A percentile compares a stretch with the other conserved stretches of the same genome.
Evolutionary conservation across 1,140 invertebrate genomes (phyloP).

Genomic region (Formica selysi): DNA sequence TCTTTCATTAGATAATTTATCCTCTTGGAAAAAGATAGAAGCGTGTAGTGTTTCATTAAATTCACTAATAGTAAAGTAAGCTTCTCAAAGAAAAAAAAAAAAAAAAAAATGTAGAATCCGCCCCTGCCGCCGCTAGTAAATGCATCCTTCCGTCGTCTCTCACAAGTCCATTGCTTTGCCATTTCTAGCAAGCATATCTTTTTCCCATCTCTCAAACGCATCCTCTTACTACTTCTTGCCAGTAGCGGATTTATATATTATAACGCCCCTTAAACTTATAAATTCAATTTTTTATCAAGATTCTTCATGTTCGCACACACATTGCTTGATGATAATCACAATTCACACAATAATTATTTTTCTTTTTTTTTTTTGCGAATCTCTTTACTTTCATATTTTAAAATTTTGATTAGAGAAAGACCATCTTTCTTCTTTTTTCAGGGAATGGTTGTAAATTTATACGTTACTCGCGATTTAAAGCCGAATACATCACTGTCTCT

Average conservation of each 20-base stretch:
- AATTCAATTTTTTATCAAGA: neutral
- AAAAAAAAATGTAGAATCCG: neutral
- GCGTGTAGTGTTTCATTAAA: slow-evolving; percentile 17
- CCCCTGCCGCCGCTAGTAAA: neutral
- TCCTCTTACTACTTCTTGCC: slow-evolving; percentile 12
- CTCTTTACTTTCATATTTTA: neutral
- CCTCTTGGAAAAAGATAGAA: neutral
- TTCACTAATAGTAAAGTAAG: neutral
- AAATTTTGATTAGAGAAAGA: neutral
- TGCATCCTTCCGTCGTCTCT: slow-evolving; percentile 20
- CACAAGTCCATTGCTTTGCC: neutral
- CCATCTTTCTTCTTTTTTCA: no score
- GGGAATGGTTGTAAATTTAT: neutral
- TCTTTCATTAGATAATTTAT: neutral
- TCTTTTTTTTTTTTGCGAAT: neutral
- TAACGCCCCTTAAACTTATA: neutral
- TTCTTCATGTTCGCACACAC: neutral
- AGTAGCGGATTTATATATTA: slow-evolving; percentile 18
- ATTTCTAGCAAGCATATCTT: slow-evolving; percentile 32
- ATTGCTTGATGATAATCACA: neutral
- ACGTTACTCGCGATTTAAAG: slow-evolving; percentile 10
- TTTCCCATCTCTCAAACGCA: slow-evolving; percentile 18
- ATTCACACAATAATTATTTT: neutral
- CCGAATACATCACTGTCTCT: slow-evolving; percentile 41
- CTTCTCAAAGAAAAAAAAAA: no score